Conservation (phyloP, 2,888 invertebrate species). For the Balanococcus diminutus region DNA sequence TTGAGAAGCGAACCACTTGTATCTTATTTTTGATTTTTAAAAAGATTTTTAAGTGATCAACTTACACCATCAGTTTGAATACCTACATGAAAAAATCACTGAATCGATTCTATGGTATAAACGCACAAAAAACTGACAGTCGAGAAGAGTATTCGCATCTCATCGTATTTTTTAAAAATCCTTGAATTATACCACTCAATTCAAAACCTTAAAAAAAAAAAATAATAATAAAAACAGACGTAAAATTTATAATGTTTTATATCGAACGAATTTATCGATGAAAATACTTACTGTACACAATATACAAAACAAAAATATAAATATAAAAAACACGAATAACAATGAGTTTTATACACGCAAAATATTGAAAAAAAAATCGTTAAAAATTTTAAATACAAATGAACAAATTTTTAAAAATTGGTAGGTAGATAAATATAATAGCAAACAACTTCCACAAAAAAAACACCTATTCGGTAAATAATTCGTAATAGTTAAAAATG, state of each 20-base stretch:
- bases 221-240: neutral
- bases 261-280: slow-evolving; percentile 51
- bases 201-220: neutral
- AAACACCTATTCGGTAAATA: neutral
- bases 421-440: slow-evolving; percentile 16
- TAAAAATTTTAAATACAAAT: slow-evolving; percentile 20
- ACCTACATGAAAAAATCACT: no score
- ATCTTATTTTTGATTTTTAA: no score
- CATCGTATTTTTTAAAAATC: no score
- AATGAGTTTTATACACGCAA: slow-evolving; percentile 39
- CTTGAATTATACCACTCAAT: neutral
- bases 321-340: slow-evolving; percentile 49
- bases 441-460: neutral
- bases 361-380: slow-evolving; percentile 34
- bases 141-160: no score
- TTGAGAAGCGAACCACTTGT: no score
- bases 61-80: no score
- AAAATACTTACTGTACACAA: slow-evolving; percentile 50
- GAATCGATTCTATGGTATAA: no score
- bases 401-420: slow-evolving; percentile 34
- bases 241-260: slow-evolving; percentile 47
- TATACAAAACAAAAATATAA: slow-evolving; percentile 33
- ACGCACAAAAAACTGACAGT: no score
- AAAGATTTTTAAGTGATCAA: no score
- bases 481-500: neutral